These are phyloP conservation scores for Merluccius polli DNA, from an alignment of 2,797 vertebrate species.

Conservation along the genomic window DNA sequence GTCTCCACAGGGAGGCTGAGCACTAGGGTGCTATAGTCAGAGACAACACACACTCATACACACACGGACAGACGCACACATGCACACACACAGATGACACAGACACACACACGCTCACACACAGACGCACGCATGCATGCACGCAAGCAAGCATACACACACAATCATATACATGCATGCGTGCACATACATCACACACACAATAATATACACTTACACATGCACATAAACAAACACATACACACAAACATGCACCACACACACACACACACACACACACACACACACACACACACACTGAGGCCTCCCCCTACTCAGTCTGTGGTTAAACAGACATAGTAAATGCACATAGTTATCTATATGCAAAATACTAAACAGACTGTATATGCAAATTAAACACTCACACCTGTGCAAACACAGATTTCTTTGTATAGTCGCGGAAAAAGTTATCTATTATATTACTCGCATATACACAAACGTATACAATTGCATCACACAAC, in stretches of 20 bases:
- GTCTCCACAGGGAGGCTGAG: constrained; percentile 39
- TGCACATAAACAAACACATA: constrained; percentile 6
- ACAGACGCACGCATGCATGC: background rate
- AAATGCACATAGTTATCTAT: constrained; percentile 35
- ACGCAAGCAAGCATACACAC: background rate
- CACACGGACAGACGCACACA: background rate
- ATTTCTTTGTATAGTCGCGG: too few relatives aligned
- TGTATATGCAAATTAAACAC: background rate
- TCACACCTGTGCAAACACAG: background rate
- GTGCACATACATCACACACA: background rate
- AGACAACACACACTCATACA: constrained; percentile 32
- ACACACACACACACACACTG: constrained; percentile 22
- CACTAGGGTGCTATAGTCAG: constrained; percentile 59
- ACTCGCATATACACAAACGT: too few relatives aligned
- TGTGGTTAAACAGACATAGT: constrained; percentile 44
- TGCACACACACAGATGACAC: background rate
- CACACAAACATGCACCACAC: constrained; percentile 21
- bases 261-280: constrained; percentile 11
- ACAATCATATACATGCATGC: background rate
- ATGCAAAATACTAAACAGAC: constrained; percentile 19
- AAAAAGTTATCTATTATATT: too few relatives aligned
- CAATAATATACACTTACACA: background rate
- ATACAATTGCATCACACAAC: too few relatives aligned
- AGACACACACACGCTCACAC: background rate
- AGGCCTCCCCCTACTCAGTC: constrained; percentile 26